Percentiles rank a stretch among this genome's conserved stretches.
Evolutionary conservation across 2,888 invertebrate species (phyloP).

Genomic region (Argyresthia albistria): DNA sequence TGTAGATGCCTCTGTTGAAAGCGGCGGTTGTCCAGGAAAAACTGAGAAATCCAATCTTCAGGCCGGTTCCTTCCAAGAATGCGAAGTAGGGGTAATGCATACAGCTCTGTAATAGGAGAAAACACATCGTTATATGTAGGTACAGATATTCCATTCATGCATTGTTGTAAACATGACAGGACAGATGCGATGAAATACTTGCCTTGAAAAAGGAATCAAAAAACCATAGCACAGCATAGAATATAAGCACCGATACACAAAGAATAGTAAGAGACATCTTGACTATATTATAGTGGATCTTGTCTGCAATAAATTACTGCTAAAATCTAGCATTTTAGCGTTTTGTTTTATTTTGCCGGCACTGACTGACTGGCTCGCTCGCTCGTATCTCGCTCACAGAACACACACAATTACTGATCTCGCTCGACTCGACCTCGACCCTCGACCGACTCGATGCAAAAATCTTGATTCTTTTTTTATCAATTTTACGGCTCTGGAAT

Average conservation of each 20-base stretch:
- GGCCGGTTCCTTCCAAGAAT: slow-evolving; percentile 82
- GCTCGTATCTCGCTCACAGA: not conserved
- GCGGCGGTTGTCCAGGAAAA: slow-evolving; percentile 85
- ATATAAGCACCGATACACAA: slow-evolving; percentile 71
- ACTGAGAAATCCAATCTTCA: slow-evolving; percentile 80
- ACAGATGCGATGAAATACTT: slow-evolving; percentile 19
- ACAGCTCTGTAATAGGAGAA: slow-evolving; percentile 76
- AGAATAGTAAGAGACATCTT: slow-evolving; percentile 78
- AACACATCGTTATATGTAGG: not conserved
- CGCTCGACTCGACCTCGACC: too few species aligned
- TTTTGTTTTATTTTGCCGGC: not conserved
- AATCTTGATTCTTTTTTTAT: too few species aligned
- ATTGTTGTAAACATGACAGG: not conserved
- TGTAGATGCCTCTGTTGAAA: slow-evolving; percentile 82
- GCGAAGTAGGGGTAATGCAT: slow-evolving; percentile 86
- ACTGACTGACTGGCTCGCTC: not conserved
- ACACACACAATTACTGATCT: too few species aligned
- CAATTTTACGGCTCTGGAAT: too few species aligned
- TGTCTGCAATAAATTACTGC: not conserved
- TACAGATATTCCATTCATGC: not conserved
- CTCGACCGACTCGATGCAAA: too few species aligned
- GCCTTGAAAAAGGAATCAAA: slow-evolving; percentile 90
- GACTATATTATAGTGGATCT: not conserved
- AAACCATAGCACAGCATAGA: slow-evolving; percentile 81
- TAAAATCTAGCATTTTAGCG: not conserved